A percentile compares a stretch with the other conserved stretches of the same genome.
Conservation (phyloP, 2,113 vertebrate genomes). For the Channa argus region DNA sequence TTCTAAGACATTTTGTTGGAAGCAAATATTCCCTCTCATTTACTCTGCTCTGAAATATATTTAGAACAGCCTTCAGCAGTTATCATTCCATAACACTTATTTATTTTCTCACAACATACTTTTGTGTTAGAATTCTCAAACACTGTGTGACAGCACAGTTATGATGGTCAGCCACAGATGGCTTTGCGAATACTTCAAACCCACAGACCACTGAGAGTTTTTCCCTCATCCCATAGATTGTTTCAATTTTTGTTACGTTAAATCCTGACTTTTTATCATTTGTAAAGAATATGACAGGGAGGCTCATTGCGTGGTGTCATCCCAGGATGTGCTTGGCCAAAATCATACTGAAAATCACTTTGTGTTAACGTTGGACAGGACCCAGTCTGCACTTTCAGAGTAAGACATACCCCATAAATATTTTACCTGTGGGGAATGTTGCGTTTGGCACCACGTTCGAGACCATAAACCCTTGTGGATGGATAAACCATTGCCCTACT, state of each 20-base stretch:
- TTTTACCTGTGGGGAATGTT: constrained; percentile 44
- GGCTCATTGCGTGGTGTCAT: constrained; percentile 31
- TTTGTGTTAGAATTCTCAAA: constrained; percentile 23
- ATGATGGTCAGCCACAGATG: constrained; percentile 25
- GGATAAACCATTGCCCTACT: constrained; percentile 39
- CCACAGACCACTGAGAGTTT: constrained; percentile 31
- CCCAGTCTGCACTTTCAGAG: constrained; percentile 14
- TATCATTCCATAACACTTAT: constrained; percentile 10
- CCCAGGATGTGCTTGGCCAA: not conserved
- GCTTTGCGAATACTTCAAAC: constrained; percentile 34
- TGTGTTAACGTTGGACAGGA: constrained; percentile 4
- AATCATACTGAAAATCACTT: constrained; percentile 51
- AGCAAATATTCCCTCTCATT: constrained; percentile 2
- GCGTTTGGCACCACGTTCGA: constrained; percentile 45
- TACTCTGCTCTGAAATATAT: not conserved
- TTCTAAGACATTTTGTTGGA: not conserved
- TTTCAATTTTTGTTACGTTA: constrained; percentile 35
- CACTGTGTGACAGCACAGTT: constrained; percentile 12
- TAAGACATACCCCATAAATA: constrained; percentile 41
- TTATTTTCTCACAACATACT: constrained; percentile 1
- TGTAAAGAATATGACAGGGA: constrained; percentile 14
- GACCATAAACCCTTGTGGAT: constrained; percentile 29
- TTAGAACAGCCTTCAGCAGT: not conserved
- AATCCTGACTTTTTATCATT: constrained; percentile 26
- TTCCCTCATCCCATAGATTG: constrained; percentile 48